Conservation (phyloP, 1,140 invertebrate genomes). For the Drosophila guanche region DNA sequence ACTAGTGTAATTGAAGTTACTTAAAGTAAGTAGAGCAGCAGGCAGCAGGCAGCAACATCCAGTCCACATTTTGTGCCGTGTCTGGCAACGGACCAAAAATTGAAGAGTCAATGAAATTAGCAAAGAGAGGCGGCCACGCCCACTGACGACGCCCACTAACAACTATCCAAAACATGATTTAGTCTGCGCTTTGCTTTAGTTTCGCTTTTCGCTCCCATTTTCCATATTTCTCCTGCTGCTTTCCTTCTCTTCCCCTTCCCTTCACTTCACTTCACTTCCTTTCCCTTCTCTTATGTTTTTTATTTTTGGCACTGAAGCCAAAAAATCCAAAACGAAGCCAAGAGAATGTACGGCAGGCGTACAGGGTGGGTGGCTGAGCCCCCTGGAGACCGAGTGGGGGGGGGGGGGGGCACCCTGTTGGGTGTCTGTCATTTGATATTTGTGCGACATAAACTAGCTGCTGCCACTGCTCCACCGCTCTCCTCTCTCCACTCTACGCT, state of each 20-base stretch:
- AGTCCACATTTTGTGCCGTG: conserved; percentile 51
- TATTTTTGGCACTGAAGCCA: conserved; percentile 72
- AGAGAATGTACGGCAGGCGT: conserved; percentile 57
- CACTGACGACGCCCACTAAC: conserved; percentile 16
- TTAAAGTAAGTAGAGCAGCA: conserved; percentile 11
- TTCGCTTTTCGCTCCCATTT: conserved; percentile 19
- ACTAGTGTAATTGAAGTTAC: conserved; percentile 46
- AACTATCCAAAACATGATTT: conserved; percentile 49
- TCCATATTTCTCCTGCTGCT: not conserved
- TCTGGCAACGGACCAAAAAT: conserved; percentile 61
- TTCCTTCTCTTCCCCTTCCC: conserved; percentile 7
- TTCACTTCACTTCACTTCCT: not conserved
- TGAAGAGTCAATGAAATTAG: conserved; percentile 73
- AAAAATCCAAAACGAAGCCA: conserved; percentile 77
- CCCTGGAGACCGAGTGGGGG: not conserved
- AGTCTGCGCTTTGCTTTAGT: conserved; percentile 54
- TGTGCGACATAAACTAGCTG: conserved; percentile 78
- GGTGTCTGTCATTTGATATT: conserved; percentile 73
- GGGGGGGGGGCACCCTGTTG: conserved; percentile 4
- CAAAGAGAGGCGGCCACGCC: conserved; percentile 55
- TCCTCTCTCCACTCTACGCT: conserved; percentile 5
- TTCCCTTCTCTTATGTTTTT: conserved; percentile 10
- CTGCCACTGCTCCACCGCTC: conserved; percentile 1
- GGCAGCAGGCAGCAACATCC: not conserved
- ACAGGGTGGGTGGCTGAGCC: not conserved